These are phyloP conservation scores for Limanda limanda DNA, from an alignment of 2,113 vertebrate species.

Conservation along the genomic window DNA sequence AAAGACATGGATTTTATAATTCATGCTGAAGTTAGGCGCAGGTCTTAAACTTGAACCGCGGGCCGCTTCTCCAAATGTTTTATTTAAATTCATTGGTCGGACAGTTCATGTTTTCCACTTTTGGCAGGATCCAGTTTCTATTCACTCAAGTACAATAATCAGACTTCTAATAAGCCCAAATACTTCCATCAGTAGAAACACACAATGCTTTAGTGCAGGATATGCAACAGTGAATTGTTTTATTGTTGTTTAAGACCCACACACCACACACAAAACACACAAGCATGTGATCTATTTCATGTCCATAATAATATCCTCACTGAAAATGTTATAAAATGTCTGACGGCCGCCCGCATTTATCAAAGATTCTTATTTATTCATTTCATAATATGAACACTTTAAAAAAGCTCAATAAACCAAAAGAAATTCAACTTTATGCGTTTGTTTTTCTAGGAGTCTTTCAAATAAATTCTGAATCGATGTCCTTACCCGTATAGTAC, in stretches of 20 bases:
- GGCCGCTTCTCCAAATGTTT: slow-evolving; percentile 58
- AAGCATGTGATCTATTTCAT: slow-evolving; percentile 19
- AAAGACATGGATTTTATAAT: slow-evolving; percentile 77
- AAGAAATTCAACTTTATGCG: slow-evolving; percentile 7
- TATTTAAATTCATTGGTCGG: slow-evolving; percentile 67
- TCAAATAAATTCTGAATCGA: slow-evolving; percentile 13
- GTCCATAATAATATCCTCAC: slow-evolving; percentile 37
- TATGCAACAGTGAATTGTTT: slow-evolving; percentile 41
- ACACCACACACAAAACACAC: slow-evolving; percentile 5
- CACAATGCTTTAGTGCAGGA: slow-evolving; percentile 26
- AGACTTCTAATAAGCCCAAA: slow-evolving; percentile 37
- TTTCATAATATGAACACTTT: slow-evolving; percentile 25
- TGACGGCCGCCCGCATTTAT: slow-evolving; percentile 11
- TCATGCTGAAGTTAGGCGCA: slow-evolving; percentile 66
- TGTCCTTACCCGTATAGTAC: neutral
- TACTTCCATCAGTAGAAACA: slow-evolving; percentile 21
- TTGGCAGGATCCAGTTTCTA: slow-evolving; percentile 43
- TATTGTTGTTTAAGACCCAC: slow-evolving; percentile 34
- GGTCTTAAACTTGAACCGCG: slow-evolving; percentile 65
- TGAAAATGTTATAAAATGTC: slow-evolving; percentile 44
- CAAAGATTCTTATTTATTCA: slow-evolving; percentile 34
- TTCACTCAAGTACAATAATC: slow-evolving; percentile 45
- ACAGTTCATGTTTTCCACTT: slow-evolving; percentile 45
- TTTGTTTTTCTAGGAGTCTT: neutral
- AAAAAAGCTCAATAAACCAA: neutral